Evolutionary conservation across 2,797 vertebrate species (phyloP).

Genomic region (Lepilemur septentrionalis): DNA sequence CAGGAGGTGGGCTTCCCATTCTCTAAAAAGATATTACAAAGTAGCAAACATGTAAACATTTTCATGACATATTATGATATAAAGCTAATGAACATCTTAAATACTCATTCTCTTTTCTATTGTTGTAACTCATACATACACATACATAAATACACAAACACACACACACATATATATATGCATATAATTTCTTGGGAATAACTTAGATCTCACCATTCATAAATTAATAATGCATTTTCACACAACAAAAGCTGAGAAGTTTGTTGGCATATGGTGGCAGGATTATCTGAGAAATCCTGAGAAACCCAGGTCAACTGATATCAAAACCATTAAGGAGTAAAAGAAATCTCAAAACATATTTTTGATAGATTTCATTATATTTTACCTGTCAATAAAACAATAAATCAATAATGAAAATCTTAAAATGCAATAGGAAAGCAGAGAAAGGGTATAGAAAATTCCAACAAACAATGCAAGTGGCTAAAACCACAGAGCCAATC

Average conservation of each 20-base stretch:
- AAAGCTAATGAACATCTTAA: neutral
- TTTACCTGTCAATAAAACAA: neutral
- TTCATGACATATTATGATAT: neutral
- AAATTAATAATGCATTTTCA: neutral
- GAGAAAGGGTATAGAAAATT: neutral
- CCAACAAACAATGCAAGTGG: neutral
- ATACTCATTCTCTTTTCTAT: neutral
- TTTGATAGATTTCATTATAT: neutral
- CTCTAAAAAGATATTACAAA: neutral
- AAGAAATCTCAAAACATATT: neutral
- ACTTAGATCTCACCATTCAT: neutral
- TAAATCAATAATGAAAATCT: neutral
- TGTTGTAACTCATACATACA: neutral
- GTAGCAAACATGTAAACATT: neutral
- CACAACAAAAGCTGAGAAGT: neutral
- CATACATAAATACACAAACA: neutral
- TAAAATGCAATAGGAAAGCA: conserved; percentile 12
- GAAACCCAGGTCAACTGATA: neutral
- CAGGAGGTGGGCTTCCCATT: neutral
- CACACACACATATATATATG: neutral
- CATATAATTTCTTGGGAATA: neutral
- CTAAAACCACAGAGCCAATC: neutral
- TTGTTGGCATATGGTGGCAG: neutral
- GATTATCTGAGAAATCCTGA: neutral
- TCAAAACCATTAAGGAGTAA: neutral